phyloP scores from a whole-genome alignment of 2,888 invertebrate genomes.

The Alloplasta piceator region DNA sequence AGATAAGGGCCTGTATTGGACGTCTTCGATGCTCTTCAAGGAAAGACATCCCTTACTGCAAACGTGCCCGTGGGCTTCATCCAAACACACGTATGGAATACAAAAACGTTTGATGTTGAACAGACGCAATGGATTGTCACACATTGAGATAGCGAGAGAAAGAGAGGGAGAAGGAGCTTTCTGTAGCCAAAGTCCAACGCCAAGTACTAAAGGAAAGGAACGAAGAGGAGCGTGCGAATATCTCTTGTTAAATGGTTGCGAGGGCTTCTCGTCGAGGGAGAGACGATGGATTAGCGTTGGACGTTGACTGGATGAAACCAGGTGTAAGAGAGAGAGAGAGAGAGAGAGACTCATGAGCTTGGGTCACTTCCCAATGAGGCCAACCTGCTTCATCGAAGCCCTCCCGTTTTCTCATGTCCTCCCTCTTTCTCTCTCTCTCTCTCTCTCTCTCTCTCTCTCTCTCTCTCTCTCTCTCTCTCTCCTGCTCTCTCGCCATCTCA shows the following conservation, averaged over 20 bases:
- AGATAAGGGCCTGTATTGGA: slow-evolving; percentile 29
- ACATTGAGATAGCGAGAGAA: not conserved
- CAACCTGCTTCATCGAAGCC: slow-evolving; percentile 49
- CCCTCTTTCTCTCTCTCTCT: slow-evolving; percentile 19
- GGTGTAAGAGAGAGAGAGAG: not conserved
- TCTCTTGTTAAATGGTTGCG: slow-evolving; percentile 48
- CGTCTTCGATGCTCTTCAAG: slow-evolving; percentile 23
- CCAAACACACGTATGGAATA: slow-evolving; percentile 44
- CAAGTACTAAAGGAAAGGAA: slow-evolving; percentile 7
- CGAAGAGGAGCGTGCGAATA: slow-evolving; percentile 5
- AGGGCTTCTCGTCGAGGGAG: slow-evolving; percentile 16
- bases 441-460: slow-evolving; percentile 58
- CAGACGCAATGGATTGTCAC: slow-evolving; percentile 32
- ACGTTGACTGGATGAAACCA: slow-evolving; percentile 30
- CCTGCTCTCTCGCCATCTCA: slow-evolving; percentile 53
- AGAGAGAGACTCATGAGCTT: slow-evolving; percentile 33
- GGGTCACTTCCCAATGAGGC: slow-evolving; percentile 63
- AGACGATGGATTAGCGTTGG: slow-evolving; percentile 34
- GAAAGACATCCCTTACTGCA: slow-evolving; percentile 23
- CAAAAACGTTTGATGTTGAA: slow-evolving; percentile 36
- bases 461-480: slow-evolving; percentile 8
- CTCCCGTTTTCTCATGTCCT: slow-evolving; percentile 27
- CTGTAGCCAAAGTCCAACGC: not conserved
- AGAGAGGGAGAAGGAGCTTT: not conserved
- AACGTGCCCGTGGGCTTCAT: slow-evolving; percentile 34